Conservation (phyloP, 2,797 vertebrate species). For the Anas acuta region DNA sequence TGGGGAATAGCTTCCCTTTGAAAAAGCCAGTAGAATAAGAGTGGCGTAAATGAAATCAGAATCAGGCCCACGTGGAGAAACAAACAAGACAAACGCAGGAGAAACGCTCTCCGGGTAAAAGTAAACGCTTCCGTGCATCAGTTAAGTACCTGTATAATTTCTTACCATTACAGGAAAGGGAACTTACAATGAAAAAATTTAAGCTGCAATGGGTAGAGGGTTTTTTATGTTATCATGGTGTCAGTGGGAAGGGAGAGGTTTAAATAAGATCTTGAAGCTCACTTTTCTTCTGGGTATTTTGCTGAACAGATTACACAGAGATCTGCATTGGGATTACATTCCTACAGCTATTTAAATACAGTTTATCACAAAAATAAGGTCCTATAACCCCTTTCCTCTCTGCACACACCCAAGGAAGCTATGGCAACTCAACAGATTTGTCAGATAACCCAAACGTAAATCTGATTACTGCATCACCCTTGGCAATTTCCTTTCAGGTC, state of each 20-base stretch:
- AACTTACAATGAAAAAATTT: neutral
- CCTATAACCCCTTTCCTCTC: neutral
- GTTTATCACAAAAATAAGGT: slow-evolving; percentile 29
- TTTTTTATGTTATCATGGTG: neutral
- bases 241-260: neutral
- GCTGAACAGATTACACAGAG: neutral
- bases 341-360: slow-evolving; percentile 35
- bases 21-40: neutral
- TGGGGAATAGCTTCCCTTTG: neutral
- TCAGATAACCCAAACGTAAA: slow-evolving; percentile 25
- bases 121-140: neutral
- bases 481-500: neutral
- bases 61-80: neutral
- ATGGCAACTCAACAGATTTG: slow-evolving; percentile 32
- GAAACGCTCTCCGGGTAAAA: neutral
- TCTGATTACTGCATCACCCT: slow-evolving; percentile 7
- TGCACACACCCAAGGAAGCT: slow-evolving; percentile 12
- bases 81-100: neutral
- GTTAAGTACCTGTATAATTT: neutral
- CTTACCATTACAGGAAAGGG: neutral
- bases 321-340: slow-evolving; percentile 10
- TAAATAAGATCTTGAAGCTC: slow-evolving; percentile 5
- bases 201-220: neutral
- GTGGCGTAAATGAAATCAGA: slow-evolving; percentile 7
- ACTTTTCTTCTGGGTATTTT: slow-evolving; percentile 12